Base-by-base conservation (phyloP, 2,113 vertebrate species). In the Platysteira castanea region DNA sequence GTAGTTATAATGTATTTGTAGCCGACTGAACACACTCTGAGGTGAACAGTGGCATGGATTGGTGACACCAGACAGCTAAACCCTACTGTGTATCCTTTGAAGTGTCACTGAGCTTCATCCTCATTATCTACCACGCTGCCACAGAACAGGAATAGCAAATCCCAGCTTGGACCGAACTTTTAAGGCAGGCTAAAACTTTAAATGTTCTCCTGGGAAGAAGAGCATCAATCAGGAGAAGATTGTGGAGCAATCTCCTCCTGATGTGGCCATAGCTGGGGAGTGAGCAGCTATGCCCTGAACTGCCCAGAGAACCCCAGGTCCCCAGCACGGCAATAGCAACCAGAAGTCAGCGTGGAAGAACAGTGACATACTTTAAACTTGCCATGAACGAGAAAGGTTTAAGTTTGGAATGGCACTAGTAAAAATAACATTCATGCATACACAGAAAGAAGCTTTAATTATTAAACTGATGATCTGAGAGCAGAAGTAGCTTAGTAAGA, bases 401-500 rank as follows among this genome's bases (percentile, higher is more conserved):
- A 63, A 47, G 19, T 59, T 74, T 69, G 31, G 61, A 85, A 84
- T 1, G 2, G 41, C 44, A 73, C 35, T 24, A 76, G 23, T n/a
- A 65, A 90, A 96, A 96, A 82, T 37, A 96, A 76, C 37, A 61
- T 37, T 65, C 22, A 12, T 3, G 15, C 41, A 41, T 12, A 61
- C 15, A 41, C 2, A 79, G 44, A 83, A 93, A 94, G 82, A 71
- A 82, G 54, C 53, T 80, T 96, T 57, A 95, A 93, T 91, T 89
- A 89, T 82, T 95, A 83, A 88, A 91, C 49, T 83, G 74, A 79
- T 83, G 53, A 94, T 73, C 31, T 11, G 9, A 79, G 56, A 68
- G 35, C 81, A 84, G 69, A 93, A 96, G 87, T 44, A 89, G 77
- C 78, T 84, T 84, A 95, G 41, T 8, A 82, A 89, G 92, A 81